Conservation (phyloP, 2,113 vertebrate genomes). For the Eidolon helvum region DNA sequence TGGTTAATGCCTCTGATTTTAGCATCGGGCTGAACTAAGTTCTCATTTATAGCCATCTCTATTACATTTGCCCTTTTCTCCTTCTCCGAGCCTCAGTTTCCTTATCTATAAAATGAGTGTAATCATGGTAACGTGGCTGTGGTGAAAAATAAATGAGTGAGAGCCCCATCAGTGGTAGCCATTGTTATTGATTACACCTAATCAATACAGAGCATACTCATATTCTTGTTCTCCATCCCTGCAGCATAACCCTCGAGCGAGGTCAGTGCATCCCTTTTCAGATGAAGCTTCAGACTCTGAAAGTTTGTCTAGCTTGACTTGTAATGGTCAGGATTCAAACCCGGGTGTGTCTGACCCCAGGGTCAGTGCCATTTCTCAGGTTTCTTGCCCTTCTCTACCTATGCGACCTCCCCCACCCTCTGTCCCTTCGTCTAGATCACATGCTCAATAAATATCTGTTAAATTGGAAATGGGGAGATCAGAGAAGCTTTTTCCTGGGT, state of each 20-base stretch:
- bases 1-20: not conserved
- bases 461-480: not conserved
- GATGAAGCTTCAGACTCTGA: not conserved
- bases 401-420: not conserved
- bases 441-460: not conserved
- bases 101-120: not conserved
- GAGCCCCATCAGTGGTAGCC: not conserved
- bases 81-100: not conserved
- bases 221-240: not conserved
- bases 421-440: not conserved
- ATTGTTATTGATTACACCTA: not conserved
- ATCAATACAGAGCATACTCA: not conserved
- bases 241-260: not conserved
- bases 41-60: not conserved
- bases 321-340: not conserved
- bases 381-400: not conserved
- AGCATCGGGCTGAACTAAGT: not conserved
- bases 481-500: not conserved
- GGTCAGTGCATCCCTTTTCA: not conserved
- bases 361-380: not conserved
- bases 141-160: not conserved
- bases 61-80: not conserved
- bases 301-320: not conserved
- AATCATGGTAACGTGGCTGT: not conserved
- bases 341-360: not conserved